Evolutionary conservation across 2,113 vertebrate genomes (phyloP).

Genomic region (Phyllostomus discolor): DNA sequence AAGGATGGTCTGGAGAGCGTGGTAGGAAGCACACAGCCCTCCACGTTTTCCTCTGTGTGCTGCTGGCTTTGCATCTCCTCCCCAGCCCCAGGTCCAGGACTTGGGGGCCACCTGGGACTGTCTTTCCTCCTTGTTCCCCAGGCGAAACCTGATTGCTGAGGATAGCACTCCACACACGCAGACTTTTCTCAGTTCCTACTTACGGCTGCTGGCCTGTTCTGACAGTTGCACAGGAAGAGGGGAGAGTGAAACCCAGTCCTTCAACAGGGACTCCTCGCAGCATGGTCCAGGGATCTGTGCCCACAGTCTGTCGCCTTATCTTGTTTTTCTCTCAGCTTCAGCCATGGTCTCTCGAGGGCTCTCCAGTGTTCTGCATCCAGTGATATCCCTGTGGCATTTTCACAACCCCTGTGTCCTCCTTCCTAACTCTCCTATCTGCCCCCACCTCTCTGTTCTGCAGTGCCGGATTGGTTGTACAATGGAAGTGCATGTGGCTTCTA

Average conservation of each 20-base stretch:
- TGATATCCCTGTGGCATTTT: neutral
- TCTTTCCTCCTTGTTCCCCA: conserved; percentile 51
- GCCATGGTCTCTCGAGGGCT: neutral
- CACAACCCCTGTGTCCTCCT: neutral
- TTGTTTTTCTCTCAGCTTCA: neutral
- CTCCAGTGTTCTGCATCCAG: neutral
- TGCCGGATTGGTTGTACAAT: neutral
- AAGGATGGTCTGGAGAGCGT: neutral
- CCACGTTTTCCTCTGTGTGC: neutral
- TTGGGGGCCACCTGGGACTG: neutral
- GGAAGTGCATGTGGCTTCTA: neutral
- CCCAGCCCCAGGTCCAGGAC: neutral
- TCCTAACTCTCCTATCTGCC: neutral
- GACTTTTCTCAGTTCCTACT: neutral
- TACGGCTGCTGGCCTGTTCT: neutral
- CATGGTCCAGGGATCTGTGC: neutral
- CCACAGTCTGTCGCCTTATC: neutral
- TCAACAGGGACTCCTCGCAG: neutral
- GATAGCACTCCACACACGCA: neutral
- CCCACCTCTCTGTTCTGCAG: neutral
- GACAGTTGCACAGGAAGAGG: neutral
- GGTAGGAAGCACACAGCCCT: neutral
- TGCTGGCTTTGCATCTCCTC: neutral
- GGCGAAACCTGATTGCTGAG: conserved; percentile 62
- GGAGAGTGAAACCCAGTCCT: neutral